Conservation (phyloP, 2,797 vertebrate genomes). For the Numenius phaeopus region DNA sequence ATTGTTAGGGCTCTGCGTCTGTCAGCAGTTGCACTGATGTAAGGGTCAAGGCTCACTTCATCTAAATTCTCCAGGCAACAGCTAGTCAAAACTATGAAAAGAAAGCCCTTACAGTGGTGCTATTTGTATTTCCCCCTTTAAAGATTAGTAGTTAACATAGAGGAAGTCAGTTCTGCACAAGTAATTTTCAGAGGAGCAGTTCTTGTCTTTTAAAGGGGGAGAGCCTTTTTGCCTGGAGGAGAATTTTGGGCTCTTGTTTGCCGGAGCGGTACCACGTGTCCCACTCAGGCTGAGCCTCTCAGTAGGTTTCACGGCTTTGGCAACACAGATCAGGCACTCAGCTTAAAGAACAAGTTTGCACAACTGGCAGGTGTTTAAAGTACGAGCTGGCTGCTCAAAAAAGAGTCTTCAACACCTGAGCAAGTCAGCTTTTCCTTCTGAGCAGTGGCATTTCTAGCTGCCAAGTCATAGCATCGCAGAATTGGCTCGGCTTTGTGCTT, state of each 20-base stretch:
- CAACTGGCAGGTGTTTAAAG: neutral
- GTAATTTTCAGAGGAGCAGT: neutral
- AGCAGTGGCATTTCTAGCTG: neutral
- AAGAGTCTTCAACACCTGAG: neutral
- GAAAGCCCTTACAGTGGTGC: neutral
- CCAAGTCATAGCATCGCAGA: neutral
- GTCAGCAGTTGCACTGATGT: no score
- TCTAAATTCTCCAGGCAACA: neutral
- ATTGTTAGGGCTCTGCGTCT: neutral
- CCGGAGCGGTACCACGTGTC: rapidly evolving
- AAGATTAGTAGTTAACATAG: neutral
- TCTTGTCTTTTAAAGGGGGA: neutral
- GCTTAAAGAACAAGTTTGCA: neutral
- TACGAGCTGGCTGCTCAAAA: neutral
- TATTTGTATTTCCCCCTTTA: neutral
- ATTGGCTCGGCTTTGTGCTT: neutral
- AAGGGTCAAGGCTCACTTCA: neutral
- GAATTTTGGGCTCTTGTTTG: neutral
- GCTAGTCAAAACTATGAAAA: neutral
- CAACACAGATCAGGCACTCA: neutral
- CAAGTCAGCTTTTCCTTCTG: neutral
- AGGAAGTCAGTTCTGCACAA: neutral
- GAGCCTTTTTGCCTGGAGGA: neutral
- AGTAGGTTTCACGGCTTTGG: neutral
- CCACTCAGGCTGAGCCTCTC: neutral